A percentile compares a stretch with the other conserved stretches of the same genome.
Conservation (phyloP, 2,113 vertebrate species). For the Formicarius rufipectus region DNA sequence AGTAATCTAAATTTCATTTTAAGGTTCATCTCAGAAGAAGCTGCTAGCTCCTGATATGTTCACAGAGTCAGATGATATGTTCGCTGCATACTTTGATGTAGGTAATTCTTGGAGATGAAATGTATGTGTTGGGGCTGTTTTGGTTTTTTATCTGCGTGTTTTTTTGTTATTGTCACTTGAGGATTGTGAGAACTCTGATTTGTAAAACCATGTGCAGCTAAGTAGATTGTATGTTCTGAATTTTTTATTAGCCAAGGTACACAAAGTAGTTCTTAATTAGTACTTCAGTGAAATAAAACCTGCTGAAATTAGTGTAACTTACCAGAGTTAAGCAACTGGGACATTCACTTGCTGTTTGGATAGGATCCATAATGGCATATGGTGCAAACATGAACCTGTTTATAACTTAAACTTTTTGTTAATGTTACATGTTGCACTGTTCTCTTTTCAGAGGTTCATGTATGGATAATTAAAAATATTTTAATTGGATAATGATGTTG, state of each 20-base stretch:
- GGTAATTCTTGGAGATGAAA: constrained; percentile 62
- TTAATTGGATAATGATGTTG: background rate
- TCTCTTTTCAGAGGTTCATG: background rate
- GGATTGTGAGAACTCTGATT: background rate
- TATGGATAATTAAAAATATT: background rate
- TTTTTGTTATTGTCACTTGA: background rate
- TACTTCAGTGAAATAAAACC: background rate
- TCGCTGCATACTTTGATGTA: constrained; percentile 96
- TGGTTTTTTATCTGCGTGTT: background rate
- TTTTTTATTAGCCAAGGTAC: background rate
- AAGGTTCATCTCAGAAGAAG: constrained; percentile 92
- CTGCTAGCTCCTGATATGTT: constrained; percentile 97
- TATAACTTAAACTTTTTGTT: background rate
- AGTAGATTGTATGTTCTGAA: background rate
- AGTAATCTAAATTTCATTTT: constrained; percentile 59
- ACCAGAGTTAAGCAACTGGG: background rate
- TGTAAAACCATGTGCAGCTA: background rate
- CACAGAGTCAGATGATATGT: constrained; percentile 98
- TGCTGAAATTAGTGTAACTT: background rate
- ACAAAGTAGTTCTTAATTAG: background rate
- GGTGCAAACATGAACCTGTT: background rate
- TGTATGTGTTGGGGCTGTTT: background rate
- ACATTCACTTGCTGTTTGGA: background rate
- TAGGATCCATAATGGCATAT: background rate
- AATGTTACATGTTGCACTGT: background rate